Conservation (phyloP, 2,113 vertebrate genomes). For the Prietella phreatophila region DNA sequence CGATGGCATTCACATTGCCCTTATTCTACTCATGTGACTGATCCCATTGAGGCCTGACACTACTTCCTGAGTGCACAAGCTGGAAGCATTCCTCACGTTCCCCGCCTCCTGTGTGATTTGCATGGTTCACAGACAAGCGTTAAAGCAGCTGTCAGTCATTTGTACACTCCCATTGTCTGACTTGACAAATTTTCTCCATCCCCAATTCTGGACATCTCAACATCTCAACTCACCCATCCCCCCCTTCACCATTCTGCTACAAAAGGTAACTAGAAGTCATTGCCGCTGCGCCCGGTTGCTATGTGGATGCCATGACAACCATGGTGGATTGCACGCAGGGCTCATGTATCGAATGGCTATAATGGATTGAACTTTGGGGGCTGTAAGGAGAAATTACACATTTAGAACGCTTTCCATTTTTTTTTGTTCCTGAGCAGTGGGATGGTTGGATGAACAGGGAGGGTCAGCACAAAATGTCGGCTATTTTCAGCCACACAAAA, state of each 20-base stretch:
- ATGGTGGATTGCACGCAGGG: conserved; percentile 43
- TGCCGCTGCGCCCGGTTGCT: conserved; percentile 47
- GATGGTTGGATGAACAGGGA: neutral
- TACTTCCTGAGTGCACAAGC: conserved; percentile 46
- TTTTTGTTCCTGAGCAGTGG: conserved; percentile 35
- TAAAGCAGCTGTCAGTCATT: conserved; percentile 47
- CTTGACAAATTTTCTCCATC: conserved; percentile 14
- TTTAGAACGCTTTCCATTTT: conserved; percentile 29
- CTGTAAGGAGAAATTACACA: conserved; percentile 21
- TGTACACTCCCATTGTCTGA: conserved; percentile 35
- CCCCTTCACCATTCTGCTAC: conserved; percentile 18
- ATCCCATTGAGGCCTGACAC: conserved; percentile 39
- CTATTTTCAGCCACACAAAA: conserved; percentile 40
- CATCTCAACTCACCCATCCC: neutral
- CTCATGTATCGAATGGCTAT: conserved; percentile 49
- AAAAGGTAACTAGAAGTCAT: conserved; percentile 55
- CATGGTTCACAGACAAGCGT: conserved; percentile 48
- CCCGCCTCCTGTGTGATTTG: conserved; percentile 34
- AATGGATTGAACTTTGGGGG: conserved; percentile 50
- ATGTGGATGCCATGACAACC: conserved; percentile 58
- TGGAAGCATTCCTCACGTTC: conserved; percentile 32
- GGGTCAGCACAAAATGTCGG: conserved; percentile 50
- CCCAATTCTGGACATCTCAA: conserved; percentile 29
- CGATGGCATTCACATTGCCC: conserved; percentile 37
- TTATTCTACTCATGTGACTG: conserved; percentile 48